Base-by-base conservation (phyloP, 2,888 invertebrate species). In the Rhagium mordax region DNA sequence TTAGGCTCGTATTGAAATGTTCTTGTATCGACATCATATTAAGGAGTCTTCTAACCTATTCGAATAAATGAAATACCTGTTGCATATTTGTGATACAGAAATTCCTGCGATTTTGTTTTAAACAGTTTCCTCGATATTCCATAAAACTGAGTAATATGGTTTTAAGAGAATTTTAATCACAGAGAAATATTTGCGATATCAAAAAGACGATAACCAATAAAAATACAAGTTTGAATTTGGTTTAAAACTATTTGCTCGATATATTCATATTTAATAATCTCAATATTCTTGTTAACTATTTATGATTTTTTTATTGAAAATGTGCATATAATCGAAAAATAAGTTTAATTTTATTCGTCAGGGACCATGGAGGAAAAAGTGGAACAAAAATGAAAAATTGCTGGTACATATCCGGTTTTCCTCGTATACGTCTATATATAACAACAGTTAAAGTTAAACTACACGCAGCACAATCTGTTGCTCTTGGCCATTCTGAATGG, bases 391-490 rank as follows among this genome's bases (percentile, higher is more conserved):
- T 41, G n/a, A 41, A 41, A n/a, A 3, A 5, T n/a, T 41, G 4
- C 41, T 1, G 13, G 4, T n/a, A 41, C 13, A 41, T 41, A n/a
- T 10, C 33, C 41, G 13, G 10, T 2, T 2, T 41, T 3, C n/a
- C 41, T 41, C 41, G 33, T 41, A 41, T 41, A 4, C n/a, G n/a
- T n/a, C 2, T 33, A 33, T 13, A 13, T 33, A 13, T 33, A 33
- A 13, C n/a, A n/a, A n/a, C 3, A 10, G n/a, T 13, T n/a, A 27
- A 0, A 59, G 27, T 15, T 18, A 33, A 16, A 33, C 18, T 29
- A 8, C 16, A 29, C 18, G 15, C 29, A 33, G 8, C 27, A 33
- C 59, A 29, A 59, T 29, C 59, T 59, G 59, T 59, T 59, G 59
- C 59, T 59, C 20, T 33, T 59, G 59, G 33, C 59, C 41, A 41